Percentiles rank a stretch among this genome's conserved stretches.
These are phyloP conservation scores for Perca fluviatilis DNA, from an alignment of 2,113 vertebrate genomes.

Conservation along the genomic window DNA sequence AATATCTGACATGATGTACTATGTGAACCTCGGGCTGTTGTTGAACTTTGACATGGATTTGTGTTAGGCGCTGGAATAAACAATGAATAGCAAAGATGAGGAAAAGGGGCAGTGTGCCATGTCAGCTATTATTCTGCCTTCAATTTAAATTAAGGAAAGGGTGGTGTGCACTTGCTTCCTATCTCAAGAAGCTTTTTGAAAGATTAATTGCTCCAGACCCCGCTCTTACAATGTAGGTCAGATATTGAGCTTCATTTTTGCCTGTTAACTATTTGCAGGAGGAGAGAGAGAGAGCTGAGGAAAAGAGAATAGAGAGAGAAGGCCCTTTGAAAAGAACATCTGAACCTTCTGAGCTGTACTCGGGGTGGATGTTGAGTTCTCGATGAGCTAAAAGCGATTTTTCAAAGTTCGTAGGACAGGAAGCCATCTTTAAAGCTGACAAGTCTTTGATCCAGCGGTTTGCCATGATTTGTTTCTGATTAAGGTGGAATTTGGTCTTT, in stretches of 20 bases:
- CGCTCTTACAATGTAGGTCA: slow-evolving; percentile 62
- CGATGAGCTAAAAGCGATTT: slow-evolving; percentile 51
- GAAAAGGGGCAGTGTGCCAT: slow-evolving; percentile 19
- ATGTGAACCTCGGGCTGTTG: slow-evolving; percentile 1
- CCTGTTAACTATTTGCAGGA: slow-evolving; percentile 55
- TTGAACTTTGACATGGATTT: slow-evolving; percentile 20
- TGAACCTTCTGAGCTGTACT: slow-evolving; percentile 46
- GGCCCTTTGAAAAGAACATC: slow-evolving; percentile 49
- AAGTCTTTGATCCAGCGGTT: slow-evolving; percentile 75
- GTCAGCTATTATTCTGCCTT: slow-evolving; percentile 50
- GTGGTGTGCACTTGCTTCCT: slow-evolving; percentile 35
- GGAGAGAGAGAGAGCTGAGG: slow-evolving; percentile 18
- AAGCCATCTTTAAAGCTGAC: slow-evolving; percentile 60
- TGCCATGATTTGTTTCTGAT: slow-evolving; percentile 72
- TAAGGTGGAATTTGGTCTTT: slow-evolving; percentile 70
- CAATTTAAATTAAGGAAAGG: slow-evolving; percentile 54
- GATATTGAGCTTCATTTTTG: slow-evolving; percentile 69
- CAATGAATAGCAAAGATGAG: neutral
- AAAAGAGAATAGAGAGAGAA: slow-evolving; percentile 11
- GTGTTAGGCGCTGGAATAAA: neutral
- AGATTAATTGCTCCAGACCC: slow-evolving; percentile 67
- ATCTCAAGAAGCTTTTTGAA: slow-evolving; percentile 71
- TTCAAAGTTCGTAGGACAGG: slow-evolving; percentile 53
- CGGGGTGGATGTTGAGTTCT: slow-evolving; percentile 54
- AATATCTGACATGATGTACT: neutral